Evolutionary conservation across 2,113 vertebrate species (phyloP), one percentile per base, ranked within the genome.

Genomic region (Passer montanus): DNA sequence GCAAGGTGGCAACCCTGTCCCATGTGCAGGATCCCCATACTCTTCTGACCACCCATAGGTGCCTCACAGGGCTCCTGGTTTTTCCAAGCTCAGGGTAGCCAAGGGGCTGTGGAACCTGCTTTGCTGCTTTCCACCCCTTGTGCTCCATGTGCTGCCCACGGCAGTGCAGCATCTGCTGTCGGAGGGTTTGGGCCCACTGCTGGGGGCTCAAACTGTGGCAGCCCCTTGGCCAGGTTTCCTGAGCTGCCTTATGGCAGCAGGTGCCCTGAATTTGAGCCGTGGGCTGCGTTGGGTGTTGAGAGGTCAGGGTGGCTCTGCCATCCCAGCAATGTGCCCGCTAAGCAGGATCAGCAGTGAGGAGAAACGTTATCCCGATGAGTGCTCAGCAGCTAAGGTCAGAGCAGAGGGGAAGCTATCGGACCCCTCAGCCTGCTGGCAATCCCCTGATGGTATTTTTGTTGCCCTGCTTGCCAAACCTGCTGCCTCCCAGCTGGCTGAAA

Each of bases 311-410:
- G 58, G 78, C 56, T 66, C 39, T 82, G 89, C 55, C 96, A 93
- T 94, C 85, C 73, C 89, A 96, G 81, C 90, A 96, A 95, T 86
- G 62, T 85, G 75, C 91, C 82, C 73, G 0, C 77, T 89, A 91
- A 94, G 92, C 91, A 95, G 88, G 80, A 79, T 74, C 69, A 55
- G 94, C 35, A 28, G 68, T 1, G 10, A 91, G 95, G 69, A 74
- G 97, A 97, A 97, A 93, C 1, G 6, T 67, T 85, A 93, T 55
- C 91, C 96, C 2, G 1, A 21, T 0, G 0, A 39, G 46, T 2
- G 9, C 81, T 91, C 68, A 46, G 87, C 95, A 94, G 94, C 94
- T 86, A 96, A 92, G 91, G 87, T 74, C 94, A 89, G 82, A 68
- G 91, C 49, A 15, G 62, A 56, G 59, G 84, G 81, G 84, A 94